Evolutionary conservation across 2,797 vertebrate species (phyloP), one percentile per base, ranked within the genome.

Genomic region (Periparus ater): DNA sequence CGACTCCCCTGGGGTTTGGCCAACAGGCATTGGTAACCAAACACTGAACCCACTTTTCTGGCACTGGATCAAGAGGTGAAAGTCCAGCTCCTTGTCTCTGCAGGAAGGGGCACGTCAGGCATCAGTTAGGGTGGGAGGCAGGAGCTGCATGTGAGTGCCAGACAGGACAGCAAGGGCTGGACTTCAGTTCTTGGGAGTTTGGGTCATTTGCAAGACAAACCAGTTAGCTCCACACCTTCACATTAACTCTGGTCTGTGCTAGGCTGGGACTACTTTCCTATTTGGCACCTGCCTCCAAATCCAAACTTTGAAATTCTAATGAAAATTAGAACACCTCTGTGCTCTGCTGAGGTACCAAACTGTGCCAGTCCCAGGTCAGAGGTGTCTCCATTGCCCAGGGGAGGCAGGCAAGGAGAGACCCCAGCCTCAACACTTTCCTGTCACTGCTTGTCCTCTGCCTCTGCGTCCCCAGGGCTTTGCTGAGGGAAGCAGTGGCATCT

Each of bases 361-460:
- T 1, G 0, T 66, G 45, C 25, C 30, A 36, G 47, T 27, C 77
- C n/a, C 21, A 34, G 38, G 36, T n/a, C 1, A 8, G 50, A 65
- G 4, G 1, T 26, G 34, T 8, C 4, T 40, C 26, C 36, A 17
- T 45, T 40, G 54, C 45, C 50, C 45, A 40, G 16, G 36, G n/a
- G 17, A 66, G 45, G 40, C 11, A 50, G 12, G 25, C 14, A 78
- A 60, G 58, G 36, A 32, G 25, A 50, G 29, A 67, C 5, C 7
- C 30, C 29, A 62, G n/a, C 40, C 51, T 2, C 0, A 25, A 44
- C 0, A 0, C 6, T 26, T 60, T 19, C 23, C 32, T 79, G 34
- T 54, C 75, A 20, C 25, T 71, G 21, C 25, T 74, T 36, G 7
- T 54, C 60, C 48, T 66, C n/a, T 55, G 48, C 53, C 25, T 38